Evolutionary conservation across 2,113 vertebrate genomes (phyloP).

Genomic region (Phocoena phocoena): DNA sequence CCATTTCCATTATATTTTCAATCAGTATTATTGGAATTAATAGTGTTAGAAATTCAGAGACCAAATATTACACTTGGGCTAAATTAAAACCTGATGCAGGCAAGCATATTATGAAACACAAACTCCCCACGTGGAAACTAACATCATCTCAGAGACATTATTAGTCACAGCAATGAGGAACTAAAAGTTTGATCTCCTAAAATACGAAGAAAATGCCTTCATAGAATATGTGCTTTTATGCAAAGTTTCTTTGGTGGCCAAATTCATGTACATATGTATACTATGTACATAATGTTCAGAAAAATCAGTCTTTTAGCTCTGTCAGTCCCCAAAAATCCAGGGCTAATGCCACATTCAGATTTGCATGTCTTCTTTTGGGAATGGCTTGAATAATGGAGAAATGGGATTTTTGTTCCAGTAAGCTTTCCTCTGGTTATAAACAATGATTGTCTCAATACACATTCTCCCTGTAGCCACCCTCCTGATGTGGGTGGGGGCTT

Average conservation of each 20-base stretch:
- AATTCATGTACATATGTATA: not conserved
- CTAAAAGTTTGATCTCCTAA: not conserved
- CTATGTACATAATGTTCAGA: not conserved
- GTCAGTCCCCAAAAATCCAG: not conserved
- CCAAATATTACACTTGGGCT: not conserved
- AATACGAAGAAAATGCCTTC: not conserved
- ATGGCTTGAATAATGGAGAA: not conserved
- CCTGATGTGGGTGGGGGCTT: not conserved
- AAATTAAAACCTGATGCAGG: not conserved
- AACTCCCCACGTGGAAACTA: not conserved
- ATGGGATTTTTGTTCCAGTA: not conserved
- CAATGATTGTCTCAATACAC: not conserved
- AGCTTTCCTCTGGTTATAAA: not conserved
- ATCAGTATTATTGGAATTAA: not conserved
- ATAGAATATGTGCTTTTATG: not conserved
- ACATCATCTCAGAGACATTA: not conserved
- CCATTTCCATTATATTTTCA: constrained; percentile 4
- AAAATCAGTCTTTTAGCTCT: not conserved
- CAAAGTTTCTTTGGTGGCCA: not conserved
- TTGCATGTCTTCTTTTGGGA: not conserved
- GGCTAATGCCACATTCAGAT: not conserved
- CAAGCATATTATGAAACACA: not conserved
- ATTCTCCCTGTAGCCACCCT: not conserved
- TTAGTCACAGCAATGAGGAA: not conserved
- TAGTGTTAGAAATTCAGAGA: not conserved